phyloP scores from a whole-genome alignment of 2,797 vertebrate species.

The Glossophaga mutica region DNA sequence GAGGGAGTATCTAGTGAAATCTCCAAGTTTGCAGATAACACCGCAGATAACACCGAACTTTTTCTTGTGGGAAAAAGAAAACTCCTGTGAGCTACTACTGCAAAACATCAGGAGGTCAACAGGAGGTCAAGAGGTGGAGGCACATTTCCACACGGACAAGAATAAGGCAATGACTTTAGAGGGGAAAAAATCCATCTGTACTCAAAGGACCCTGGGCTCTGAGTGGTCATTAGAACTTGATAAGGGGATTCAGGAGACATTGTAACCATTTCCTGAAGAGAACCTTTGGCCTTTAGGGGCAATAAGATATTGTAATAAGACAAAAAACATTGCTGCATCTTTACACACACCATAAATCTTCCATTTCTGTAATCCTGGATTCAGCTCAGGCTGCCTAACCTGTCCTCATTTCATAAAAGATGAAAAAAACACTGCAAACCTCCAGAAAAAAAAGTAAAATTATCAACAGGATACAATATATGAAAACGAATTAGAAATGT shows the following conservation, averaged over 20 bases:
- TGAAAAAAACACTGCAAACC: conserved; percentile 18
- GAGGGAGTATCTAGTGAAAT: not conserved
- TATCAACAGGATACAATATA: conserved; percentile 36
- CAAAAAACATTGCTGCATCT: not conserved
- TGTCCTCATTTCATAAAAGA: conserved; percentile 43
- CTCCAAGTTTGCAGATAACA: not conserved
- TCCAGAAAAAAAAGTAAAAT: conserved; percentile 55
- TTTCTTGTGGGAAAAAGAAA: not conserved
- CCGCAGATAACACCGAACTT: not conserved
- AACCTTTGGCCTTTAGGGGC: not conserved
- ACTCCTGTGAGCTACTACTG: not conserved
- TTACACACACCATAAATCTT: conserved; percentile 5
- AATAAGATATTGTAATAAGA: conserved; percentile 13
- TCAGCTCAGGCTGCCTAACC: not conserved
- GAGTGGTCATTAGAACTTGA: not conserved
- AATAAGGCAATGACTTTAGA: not conserved
- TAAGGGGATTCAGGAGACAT: not conserved
- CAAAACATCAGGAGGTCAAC: not conserved
- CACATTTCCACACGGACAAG: not conserved
- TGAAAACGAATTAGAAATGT: conserved; percentile 54
- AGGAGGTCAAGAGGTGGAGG: not conserved
- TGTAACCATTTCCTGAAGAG: not conserved
- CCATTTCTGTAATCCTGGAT: not conserved
- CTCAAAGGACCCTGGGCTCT: not conserved
- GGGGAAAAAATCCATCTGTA: not conserved